Percentiles rank a stretch among this genome's conserved stretches.
Conservation (phyloP, 2,888 invertebrate species). For the Trypoxylon attenuatum region DNA sequence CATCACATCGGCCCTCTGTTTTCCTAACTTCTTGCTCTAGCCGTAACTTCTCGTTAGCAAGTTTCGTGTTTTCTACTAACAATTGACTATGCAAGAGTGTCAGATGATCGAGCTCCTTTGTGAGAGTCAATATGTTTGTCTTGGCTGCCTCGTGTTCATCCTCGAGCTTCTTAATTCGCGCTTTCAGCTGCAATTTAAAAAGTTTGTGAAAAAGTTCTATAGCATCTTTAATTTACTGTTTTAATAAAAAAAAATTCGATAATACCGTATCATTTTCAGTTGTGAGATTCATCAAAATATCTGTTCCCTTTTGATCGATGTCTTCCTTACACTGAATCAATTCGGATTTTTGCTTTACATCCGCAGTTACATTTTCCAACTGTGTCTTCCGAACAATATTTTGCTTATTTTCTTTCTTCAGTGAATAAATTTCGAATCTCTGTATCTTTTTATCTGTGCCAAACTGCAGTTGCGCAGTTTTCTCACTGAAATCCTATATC, state of each 20-base stretch:
- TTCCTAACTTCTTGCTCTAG: slow-evolving; percentile 81
- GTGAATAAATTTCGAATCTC: slow-evolving; percentile 66
- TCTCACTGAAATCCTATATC: slow-evolving; percentile 60
- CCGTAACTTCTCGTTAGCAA: slow-evolving; percentile 82
- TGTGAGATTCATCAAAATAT: slow-evolving; percentile 62
- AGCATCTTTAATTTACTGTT: background rate
- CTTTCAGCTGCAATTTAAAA: slow-evolving; percentile 50
- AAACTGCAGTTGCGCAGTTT: slow-evolving; percentile 60
- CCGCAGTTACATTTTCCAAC: slow-evolving; percentile 76
- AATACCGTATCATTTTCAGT: slow-evolving; percentile 67
- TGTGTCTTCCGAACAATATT: slow-evolving; percentile 78
- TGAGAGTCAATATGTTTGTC: slow-evolving; percentile 78
- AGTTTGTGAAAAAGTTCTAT: background rate
- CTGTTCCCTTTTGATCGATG: slow-evolving; percentile 62
- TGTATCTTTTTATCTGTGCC: no score
- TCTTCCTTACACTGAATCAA: slow-evolving; percentile 66
- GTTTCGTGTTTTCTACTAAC: slow-evolving; percentile 83
- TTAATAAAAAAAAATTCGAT: background rate
- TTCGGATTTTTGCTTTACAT: slow-evolving; percentile 74
- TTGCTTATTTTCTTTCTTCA: slow-evolving; percentile 76
- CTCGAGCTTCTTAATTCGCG: slow-evolving; percentile 65
- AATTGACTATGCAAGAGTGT: slow-evolving; percentile 85
- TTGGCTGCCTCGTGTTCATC: slow-evolving; percentile 71
- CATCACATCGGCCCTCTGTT: slow-evolving; percentile 64
- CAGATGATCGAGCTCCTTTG: slow-evolving; percentile 82